Base-by-base conservation (phyloP, 2,113 vertebrate species). In the Notiomystis cincta region DNA sequence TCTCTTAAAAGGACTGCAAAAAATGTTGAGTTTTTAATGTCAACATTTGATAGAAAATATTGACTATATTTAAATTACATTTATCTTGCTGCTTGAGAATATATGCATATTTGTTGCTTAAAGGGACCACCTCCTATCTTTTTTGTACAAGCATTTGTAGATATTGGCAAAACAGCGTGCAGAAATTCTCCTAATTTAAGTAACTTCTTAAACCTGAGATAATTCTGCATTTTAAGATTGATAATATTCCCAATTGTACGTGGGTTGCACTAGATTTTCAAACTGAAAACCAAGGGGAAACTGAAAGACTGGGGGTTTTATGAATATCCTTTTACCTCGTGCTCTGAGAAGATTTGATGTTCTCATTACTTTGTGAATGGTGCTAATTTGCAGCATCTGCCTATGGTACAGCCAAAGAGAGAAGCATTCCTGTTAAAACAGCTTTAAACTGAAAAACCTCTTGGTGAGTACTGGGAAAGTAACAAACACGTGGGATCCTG, bases 341-440 rank as follows among this genome's bases (percentile, higher is more conserved):
- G 27, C 77, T 90, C 67, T 76, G 71, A 61, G 64, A 67, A 88
- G 73, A 82, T 62, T 38, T 51, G 69, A 40, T 64, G 50, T 94
- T 95, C 77, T 86, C 35, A 2, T 84, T 91, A 56, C 66, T 94
- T 88, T 21, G 18, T 65, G 64, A 90, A 48, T 67, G 91, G 80
- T 96, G 89, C 92, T 96, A 93, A 91, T 65, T 67, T 93, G 73
- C 73, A 84, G 76, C 77, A 83, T 86, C 71, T 96, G 58, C 67
- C 62, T 95, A 16, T 67, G 51, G 60, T 73, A 82, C 65, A 90
- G 81, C 45, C 91, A 92, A 96, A 93, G 64, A 61, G 58, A 58
- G 72, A 66, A 81, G 19, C 35, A 50, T 45, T 90, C 48, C 51
- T 89, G 20, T 38, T 58, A 48, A 50, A 57, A 89, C 95, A 73